phyloP scores from a whole-genome alignment of 1,140 invertebrate genomes.

The Latrodectus geometricus region DNA sequence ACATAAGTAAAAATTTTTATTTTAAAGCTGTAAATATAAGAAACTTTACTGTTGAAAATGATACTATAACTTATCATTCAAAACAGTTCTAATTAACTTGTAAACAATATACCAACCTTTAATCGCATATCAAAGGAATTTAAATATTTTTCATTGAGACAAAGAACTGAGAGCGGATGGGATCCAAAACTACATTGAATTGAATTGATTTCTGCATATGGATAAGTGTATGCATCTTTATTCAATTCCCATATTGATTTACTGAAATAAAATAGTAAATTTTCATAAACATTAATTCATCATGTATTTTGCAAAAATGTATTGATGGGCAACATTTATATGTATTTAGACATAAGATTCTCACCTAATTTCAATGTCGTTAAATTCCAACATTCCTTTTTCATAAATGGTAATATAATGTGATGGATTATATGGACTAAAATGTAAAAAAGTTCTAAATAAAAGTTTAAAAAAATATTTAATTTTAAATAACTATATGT shows the following conservation, averaged over 20 bases:
- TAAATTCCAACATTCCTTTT: not conserved
- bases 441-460: not conserved
- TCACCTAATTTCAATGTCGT: not conserved
- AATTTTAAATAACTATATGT: too few relatives aligned
- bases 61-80: too few relatives aligned
- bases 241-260: not conserved
- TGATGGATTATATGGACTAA: not conserved
- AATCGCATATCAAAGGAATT: not conserved
- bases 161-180: not conserved
- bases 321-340: not conserved
- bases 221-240: not conserved
- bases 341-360: not conserved
- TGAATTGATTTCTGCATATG: not conserved
- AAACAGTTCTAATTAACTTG: too few relatives aligned
- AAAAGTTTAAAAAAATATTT: too few relatives aligned
- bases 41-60: too few relatives aligned
- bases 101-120: not conserved
- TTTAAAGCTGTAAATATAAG: too few relatives aligned
- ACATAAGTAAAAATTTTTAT: too few relatives aligned
- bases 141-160: not conserved
- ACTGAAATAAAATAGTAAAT: not conserved
- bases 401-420: not conserved
- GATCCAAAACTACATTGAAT: not conserved
- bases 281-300: not conserved
- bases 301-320: not conserved